Evolutionary conservation across 2,113 vertebrate genomes (phyloP).

Genomic region (Kobus ellipsiprymnus): DNA sequence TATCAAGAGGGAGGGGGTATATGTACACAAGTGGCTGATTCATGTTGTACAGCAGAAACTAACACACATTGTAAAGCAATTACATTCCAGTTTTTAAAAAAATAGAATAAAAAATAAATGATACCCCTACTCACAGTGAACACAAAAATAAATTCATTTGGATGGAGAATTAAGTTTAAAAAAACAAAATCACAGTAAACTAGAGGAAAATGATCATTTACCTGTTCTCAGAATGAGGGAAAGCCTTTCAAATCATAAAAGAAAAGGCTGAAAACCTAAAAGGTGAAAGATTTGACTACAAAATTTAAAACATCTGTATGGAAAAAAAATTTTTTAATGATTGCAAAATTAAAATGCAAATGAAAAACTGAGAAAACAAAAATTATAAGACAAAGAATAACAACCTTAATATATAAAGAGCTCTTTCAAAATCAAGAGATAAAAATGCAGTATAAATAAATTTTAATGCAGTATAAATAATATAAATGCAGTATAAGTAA

Average conservation of each 20-base stretch:
- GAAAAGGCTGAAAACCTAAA: background rate
- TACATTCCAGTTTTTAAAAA: background rate
- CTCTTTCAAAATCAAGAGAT: background rate
- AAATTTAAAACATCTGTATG: background rate
- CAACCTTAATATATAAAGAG: background rate
- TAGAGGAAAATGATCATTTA: background rate
- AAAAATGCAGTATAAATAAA: background rate
- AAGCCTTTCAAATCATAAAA: background rate
- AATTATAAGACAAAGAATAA: background rate
- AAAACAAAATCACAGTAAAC: background rate
- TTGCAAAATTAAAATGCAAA: conserved; percentile 6
- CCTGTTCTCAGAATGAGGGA: background rate
- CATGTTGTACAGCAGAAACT: background rate
- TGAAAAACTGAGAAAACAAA: conserved; percentile 10
- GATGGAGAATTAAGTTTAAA: conserved; percentile 3
- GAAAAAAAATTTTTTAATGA: background rate
- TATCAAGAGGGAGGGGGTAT: background rate
- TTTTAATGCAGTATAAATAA: background rate
- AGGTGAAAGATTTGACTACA: background rate
- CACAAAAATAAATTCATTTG: background rate
- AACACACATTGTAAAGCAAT: background rate
- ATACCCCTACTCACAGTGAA: background rate
- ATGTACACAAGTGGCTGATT: background rate
- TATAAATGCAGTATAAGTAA: background rate
- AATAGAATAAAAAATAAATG: background rate